Conservation (phyloP, 1,140 invertebrate species). For the Cotesia vestalis region DNA sequence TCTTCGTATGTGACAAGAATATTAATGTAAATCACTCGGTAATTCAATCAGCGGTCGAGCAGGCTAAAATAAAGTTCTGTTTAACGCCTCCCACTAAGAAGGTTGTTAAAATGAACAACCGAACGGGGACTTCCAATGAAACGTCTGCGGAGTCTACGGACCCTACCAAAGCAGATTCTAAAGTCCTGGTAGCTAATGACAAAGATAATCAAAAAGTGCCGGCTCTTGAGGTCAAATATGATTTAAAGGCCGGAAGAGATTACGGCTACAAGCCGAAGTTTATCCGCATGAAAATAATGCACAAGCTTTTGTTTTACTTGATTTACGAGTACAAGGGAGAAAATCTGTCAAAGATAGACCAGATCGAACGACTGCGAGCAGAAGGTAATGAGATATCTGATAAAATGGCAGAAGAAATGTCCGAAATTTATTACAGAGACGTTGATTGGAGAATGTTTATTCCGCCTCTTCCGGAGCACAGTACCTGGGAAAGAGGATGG, state of each 20-base stretch:
- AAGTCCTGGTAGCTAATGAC: neutral
- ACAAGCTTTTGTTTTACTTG: constrained; percentile 77
- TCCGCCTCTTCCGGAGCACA: constrained; percentile 73
- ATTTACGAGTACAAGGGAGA: constrained; percentile 70
- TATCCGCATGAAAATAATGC: constrained; percentile 72
- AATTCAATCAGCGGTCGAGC: constrained; percentile 70
- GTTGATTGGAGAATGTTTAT: constrained; percentile 80
- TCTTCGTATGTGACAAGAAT: constrained; percentile 70
- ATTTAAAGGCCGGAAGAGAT: constrained; percentile 53
- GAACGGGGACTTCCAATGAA: neutral
- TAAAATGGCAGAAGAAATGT: constrained; percentile 61
- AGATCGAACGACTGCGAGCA: constrained; percentile 59
- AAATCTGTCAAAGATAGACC: constrained; percentile 55
- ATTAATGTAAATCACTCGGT: constrained; percentile 66
- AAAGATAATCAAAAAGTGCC: neutral
- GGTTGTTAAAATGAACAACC: neutral
- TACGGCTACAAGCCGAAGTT: constrained; percentile 76
- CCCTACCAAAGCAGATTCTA: neutral
- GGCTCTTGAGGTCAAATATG: constrained; percentile 23
- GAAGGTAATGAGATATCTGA: constrained; percentile 58
- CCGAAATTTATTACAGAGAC: constrained; percentile 65
- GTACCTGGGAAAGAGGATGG: constrained; percentile 75
- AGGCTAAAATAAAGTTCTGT: constrained; percentile 72
- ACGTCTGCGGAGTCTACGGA: neutral
- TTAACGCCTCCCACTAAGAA: constrained; percentile 42